Percentiles rank a stretch among this genome's conserved stretches.
phyloP scores from a whole-genome alignment of 2,888 invertebrate genomes.

The Metopia argyrocephala region DNA sequence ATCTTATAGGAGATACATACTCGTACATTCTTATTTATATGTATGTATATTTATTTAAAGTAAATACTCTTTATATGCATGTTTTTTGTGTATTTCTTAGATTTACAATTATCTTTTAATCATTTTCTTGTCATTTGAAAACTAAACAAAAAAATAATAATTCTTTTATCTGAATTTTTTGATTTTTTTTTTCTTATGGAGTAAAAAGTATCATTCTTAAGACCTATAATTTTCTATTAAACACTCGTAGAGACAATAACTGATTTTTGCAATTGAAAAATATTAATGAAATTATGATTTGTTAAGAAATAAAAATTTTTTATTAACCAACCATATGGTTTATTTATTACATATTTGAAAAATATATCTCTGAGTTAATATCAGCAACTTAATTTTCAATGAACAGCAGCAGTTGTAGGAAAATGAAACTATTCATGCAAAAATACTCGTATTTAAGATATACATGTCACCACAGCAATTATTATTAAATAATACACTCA shows the following conservation, averaged over 20 bases:
- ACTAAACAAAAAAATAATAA: no score
- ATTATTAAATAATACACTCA: constrained; percentile 20
- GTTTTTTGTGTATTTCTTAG: neutral
- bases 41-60: constrained; percentile 14
- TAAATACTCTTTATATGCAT: constrained; percentile 10
- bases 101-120: constrained; percentile 46
- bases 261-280: neutral
- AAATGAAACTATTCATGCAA: no score
- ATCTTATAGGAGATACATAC: neutral
- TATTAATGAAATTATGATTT: constrained; percentile 59
- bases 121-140: constrained; percentile 62
- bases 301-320: constrained; percentile 21
- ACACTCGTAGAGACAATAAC: neutral
- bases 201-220: constrained; percentile 1
- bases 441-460: constrained; percentile 32
- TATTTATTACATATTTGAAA: neutral
- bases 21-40: neutral
- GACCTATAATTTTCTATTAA: constrained; percentile 29
- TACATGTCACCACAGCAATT: constrained; percentile 61
- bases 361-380: constrained; percentile 50
- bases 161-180: constrained; percentile 34
- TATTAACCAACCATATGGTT: constrained; percentile 49
- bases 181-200: neutral
- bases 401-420: constrained; percentile 19
- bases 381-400: constrained; percentile 59